Percentiles rank a stretch among this genome's conserved stretches.
phyloP scores from a whole-genome alignment of 2,113 vertebrate genomes.

The Butorides virescens region DNA sequence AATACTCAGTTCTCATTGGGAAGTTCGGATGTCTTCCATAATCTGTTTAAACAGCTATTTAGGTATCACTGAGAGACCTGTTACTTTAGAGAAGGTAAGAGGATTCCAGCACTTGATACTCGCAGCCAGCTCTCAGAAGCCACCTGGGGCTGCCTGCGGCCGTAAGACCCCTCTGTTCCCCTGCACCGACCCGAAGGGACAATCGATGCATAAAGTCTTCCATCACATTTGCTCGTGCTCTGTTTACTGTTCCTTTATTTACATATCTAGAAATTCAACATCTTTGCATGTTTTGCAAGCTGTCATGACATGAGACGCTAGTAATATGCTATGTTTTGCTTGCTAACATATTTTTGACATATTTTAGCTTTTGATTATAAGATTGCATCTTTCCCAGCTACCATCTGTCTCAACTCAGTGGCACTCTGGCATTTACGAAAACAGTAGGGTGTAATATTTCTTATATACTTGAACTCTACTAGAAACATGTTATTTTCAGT shows the following conservation, averaged over 20 bases:
- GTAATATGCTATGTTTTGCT: constrained; percentile 78
- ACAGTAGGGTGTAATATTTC: constrained; percentile 81
- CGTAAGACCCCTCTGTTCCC: not conserved
- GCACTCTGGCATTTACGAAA: constrained; percentile 76
- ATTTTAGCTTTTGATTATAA: constrained; percentile 83
- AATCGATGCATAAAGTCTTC: not conserved
- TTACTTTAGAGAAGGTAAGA: constrained; percentile 61
- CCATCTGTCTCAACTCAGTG: constrained; percentile 81
- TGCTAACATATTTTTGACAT: constrained; percentile 83
- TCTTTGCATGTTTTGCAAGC: constrained; percentile 80
- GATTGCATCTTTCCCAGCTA: constrained; percentile 81
- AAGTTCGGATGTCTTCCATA: constrained; percentile 61
- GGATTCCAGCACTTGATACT: constrained; percentile 35
- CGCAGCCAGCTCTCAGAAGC: constrained; percentile 40
- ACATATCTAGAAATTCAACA: constrained; percentile 69
- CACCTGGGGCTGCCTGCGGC: not conserved
- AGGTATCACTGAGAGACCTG: constrained; percentile 56
- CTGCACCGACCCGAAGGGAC: not conserved
- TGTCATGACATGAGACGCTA: constrained; percentile 76
- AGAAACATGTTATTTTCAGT: constrained; percentile 76
- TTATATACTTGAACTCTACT: constrained; percentile 71
- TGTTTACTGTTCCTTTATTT: constrained; percentile 74
- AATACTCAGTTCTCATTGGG: constrained; percentile 60
- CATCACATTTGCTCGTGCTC: not conserved
- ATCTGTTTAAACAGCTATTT: constrained; percentile 74